These are phyloP conservation scores for Coptodon bakossiorum DNA, from an alignment of 2,113 vertebrate genomes.

Conservation along the genomic window DNA sequence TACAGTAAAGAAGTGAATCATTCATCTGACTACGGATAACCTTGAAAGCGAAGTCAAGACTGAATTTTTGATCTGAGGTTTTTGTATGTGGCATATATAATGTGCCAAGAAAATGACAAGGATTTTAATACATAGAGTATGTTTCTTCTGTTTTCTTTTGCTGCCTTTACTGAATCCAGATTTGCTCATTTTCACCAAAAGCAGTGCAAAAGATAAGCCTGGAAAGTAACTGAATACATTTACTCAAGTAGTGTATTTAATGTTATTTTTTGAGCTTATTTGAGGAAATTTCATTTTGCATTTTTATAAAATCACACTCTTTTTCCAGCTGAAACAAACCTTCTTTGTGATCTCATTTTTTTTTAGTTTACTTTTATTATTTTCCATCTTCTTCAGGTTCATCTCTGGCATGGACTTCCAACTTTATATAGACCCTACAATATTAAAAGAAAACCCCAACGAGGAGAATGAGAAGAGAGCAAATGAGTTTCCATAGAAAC, in stretches of 20 bases:
- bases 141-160: neutral
- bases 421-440: neutral
- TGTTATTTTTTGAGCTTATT: neutral
- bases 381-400: neutral
- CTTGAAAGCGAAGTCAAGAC: neutral
- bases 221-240: neutral
- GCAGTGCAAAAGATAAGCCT: neutral
- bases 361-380: neutral
- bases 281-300: neutral
- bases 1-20: slow-evolving; percentile 1
- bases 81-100: neutral
- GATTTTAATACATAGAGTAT: neutral
- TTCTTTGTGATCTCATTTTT: neutral
- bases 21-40: neutral
- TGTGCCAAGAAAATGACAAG: neutral
- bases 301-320: neutral
- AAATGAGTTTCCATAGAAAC: neutral
- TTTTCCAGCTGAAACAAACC: neutral
- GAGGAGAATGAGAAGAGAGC: neutral
- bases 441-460: neutral
- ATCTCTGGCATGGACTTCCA: neutral
- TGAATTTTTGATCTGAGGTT: neutral
- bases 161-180: neutral
- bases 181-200: neutral
- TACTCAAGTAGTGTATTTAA: neutral